These are phyloP conservation scores for Zophobas atratus DNA, from an alignment of 1,140 invertebrate species.

Conservation along the genomic window DNA sequence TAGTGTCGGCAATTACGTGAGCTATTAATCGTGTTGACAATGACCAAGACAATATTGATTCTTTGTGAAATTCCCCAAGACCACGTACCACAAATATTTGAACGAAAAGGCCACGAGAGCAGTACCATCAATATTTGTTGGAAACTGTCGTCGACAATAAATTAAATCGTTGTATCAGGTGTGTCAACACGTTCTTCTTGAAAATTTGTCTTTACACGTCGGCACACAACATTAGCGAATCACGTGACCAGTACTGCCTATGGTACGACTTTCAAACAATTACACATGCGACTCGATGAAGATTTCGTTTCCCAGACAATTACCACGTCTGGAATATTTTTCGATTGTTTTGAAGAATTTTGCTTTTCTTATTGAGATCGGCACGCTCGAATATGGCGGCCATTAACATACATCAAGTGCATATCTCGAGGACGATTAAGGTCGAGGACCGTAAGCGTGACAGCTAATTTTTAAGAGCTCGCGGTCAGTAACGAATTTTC, in stretches of 20 bases:
- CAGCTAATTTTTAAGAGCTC: background rate
- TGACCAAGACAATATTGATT: constrained; percentile 19
- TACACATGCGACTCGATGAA: constrained; percentile 2
- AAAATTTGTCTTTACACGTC: background rate
- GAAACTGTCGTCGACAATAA: background rate
- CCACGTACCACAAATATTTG: constrained; percentile 35
- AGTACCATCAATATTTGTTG: constrained; percentile 38
- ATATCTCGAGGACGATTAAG: constrained; percentile 39
- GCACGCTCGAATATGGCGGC: constrained; percentile 12
- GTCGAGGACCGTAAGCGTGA: constrained; percentile 16
- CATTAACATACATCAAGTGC: constrained; percentile 48
- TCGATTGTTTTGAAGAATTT: background rate
- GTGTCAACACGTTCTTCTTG: constrained; percentile 18
- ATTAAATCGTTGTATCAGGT: constrained; percentile 18
- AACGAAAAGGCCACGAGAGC: constrained; percentile 23
- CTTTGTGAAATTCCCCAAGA: constrained; percentile 24
- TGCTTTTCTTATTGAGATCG: background rate
- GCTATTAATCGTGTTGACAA: constrained; percentile 38
- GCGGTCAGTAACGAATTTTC: background rate
- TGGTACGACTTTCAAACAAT: constrained; percentile 5
- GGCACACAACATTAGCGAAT: background rate
- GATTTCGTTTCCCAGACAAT: constrained; percentile 6
- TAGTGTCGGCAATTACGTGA: constrained; percentile 41
- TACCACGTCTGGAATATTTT: constrained; percentile 3
- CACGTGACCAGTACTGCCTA: background rate